These are phyloP conservation scores for Gadopsis marmoratus DNA, from an alignment of 2,797 vertebrate species.

Conservation along the genomic window DNA sequence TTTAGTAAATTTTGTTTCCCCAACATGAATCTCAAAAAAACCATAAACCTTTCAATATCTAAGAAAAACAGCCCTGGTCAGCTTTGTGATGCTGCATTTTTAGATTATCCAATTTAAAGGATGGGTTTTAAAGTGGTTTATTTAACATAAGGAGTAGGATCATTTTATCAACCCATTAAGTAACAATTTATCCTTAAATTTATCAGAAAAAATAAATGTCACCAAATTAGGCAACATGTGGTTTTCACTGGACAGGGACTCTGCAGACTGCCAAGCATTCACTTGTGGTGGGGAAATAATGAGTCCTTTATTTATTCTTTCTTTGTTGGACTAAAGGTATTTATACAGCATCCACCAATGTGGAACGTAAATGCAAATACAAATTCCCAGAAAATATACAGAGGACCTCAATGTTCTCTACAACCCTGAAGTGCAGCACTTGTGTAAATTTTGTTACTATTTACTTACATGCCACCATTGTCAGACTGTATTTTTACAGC, in stretches of 20 bases:
- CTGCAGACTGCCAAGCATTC: not conserved
- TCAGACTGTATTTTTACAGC: not conserved
- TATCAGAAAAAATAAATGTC: not conserved
- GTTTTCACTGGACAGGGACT: not conserved
- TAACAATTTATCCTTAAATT: not conserved
- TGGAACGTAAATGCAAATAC: not conserved
- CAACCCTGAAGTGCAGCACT: no score
- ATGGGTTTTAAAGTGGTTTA: not conserved
- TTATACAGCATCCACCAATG: not conserved
- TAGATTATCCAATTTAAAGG: not conserved
- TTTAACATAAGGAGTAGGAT: not conserved
- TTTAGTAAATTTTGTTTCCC: not conserved
- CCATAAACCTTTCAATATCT: not conserved
- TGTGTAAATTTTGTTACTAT: not conserved
- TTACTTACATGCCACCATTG: not conserved
- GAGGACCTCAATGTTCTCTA: not conserved
- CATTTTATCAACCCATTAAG: not conserved
- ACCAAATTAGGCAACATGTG: not conserved
- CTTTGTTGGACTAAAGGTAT: not conserved
- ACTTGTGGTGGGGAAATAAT: not conserved
- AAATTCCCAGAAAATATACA: not conserved
- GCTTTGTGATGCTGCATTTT: not conserved
- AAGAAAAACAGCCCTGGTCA: not conserved
- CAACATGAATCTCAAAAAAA: not conserved
- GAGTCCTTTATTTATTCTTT: not conserved